Evolutionary conservation across 1,140 invertebrate genomes (phyloP).

Genomic region (Rhizoglyphus robini): DNA sequence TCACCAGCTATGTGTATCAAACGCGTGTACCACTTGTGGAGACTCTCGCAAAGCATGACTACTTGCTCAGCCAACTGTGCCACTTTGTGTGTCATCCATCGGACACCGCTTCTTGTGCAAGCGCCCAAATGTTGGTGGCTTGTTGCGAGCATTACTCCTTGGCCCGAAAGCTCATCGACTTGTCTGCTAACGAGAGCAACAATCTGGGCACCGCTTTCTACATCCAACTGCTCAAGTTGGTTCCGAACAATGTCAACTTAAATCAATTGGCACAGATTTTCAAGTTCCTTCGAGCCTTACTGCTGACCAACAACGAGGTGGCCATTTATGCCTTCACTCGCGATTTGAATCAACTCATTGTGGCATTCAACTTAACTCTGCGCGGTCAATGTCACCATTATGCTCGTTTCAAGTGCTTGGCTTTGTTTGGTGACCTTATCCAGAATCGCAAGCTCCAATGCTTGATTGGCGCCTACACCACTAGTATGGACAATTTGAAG

Average conservation of each 20-base stretch:
- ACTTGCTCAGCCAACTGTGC: not conserved
- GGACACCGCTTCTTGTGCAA: not conserved
- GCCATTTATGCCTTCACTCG: conserved; percentile 4
- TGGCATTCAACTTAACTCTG: not conserved
- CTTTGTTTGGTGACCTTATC: not conserved
- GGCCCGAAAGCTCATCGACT: not conserved
- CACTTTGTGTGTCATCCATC: not conserved
- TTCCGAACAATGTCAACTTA: not conserved
- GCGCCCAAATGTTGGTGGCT: not conserved
- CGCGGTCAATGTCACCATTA: not conserved
- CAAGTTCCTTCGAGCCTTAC: not conserved
- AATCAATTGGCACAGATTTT: not conserved
- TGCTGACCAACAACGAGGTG: not conserved
- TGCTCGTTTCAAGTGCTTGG: not conserved
- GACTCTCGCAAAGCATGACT: not conserved
- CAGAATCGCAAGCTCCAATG: conserved; percentile 1
- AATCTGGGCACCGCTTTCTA: not conserved
- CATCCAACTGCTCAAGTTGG: not conserved
- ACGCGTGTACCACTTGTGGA: not conserved
- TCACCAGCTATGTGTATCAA: not conserved
- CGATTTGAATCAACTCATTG: not conserved
- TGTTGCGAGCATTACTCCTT: not conserved
- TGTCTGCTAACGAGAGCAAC: not conserved
- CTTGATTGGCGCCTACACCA: not conserved
- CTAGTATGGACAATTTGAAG: conserved; percentile 8